Evolutionary conservation across 2,797 vertebrate species (phyloP), one percentile per base, ranked within the genome.

Genomic region (Coilia nasus): DNA sequence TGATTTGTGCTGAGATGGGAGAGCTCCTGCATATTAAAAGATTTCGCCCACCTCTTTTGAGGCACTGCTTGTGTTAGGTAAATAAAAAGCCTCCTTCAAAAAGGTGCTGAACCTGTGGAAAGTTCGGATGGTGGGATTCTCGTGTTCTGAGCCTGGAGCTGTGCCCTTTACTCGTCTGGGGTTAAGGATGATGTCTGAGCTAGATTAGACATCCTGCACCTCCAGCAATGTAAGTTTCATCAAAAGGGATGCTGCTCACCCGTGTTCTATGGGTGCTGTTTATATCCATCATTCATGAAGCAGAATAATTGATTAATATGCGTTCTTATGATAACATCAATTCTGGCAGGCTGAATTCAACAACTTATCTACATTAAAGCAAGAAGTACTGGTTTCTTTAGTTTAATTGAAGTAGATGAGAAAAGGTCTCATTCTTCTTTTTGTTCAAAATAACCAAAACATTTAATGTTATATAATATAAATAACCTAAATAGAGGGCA

Each of bases 1-100:
- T 67, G 85, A 87, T 89, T 90, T 84, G 88, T 89, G 90, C 89
- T 62, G 84, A 86, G 78, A 89, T 85, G 86, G 89, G 87, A 62
- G 85, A 86, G 28, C 25, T 86, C 84, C 10, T 10, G 23, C 62
- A 28, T 82, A 86, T 86, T 86, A 84, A 84, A 87, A 87, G 86
- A 59, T 85, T 47, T 82, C 81, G 64, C 85, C 81, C 64, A 85
- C 83, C 78, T 82, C 57, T n/a, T 23, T 23, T n/a, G 60, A 62
- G 9, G 7, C 6, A 62, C 2, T 62, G n/a, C n/a, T 50, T 15
- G 41, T 15, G n/a, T 21, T 25, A 46, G 21, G 44, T 56, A 31
- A 75, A 31, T 56, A 85, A 78, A 46, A 44, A 0, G 35, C 71
- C 44, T 81, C 81, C 84, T 84, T 75, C 88, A 57, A 7, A 15